Evolutionary conservation across 1,140 invertebrate genomes (phyloP), one percentile per base, ranked within the genome.

Genomic region (Camponotus pennsylvanicus): DNA sequence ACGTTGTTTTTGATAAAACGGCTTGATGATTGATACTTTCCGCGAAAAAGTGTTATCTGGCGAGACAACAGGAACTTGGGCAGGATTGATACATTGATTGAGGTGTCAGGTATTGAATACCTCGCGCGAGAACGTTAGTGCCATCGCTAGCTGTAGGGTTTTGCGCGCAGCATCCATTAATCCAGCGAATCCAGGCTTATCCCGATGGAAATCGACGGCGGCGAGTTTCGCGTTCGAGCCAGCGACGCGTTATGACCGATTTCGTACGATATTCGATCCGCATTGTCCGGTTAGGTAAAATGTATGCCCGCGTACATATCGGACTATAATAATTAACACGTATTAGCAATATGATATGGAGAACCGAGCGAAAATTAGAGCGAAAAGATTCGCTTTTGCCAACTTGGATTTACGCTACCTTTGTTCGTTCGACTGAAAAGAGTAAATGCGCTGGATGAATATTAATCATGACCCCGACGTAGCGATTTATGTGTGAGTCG

Each of bases 241-340:
- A 75, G 13, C 79, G 79, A 59, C 52, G 79, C 79, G 69, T 83
- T 63, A 83, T 75, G 79, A 83, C 69, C 57, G 69, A 83, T 73
- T 83, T 75, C 69, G 40, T 13, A 34, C 18, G n/a, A 83, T 40
- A n/a, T 63, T 73, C 67, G 78, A 27, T 57, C n/a, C 55, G 40
- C 69, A 83, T 73, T 83, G 55, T 75, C 13, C 13, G 45, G 21
- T 1, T 9, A 27, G 27, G 27, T 27, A 80, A 70, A 42, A 80
- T 70, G 11, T 52, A n/a, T 32, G 9, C 0, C 7, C 2, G 13
- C 49, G 21, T 61, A 21, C 40, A 69, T 27, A 73, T 70, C 49
- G 45, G 27, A 34, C 2, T n/a, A 15, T 55, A 73, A 55, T 83
- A 49, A 49, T 49, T 83, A 57, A 27, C 18, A 61, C 49, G 5